phyloP scores from a whole-genome alignment of 2,113 vertebrate genomes.

The Solea senegalensis region DNA sequence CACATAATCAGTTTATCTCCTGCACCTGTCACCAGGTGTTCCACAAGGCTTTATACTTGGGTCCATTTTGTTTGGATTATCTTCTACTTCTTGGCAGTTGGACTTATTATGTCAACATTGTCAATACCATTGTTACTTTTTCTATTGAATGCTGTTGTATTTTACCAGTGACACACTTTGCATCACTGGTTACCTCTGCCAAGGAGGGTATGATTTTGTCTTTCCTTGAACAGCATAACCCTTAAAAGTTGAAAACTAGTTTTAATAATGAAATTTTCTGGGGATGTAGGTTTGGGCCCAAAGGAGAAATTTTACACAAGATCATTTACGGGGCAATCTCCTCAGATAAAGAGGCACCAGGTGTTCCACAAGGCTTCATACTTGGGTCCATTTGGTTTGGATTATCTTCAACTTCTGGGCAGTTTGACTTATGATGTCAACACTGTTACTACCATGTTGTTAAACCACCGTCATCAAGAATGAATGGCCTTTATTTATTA shows the following conservation, averaged over 20 bases:
- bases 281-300: too few relatives aligned
- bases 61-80: neutral
- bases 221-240: too few relatives aligned
- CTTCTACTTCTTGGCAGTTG: neutral
- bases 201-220: too few relatives aligned
- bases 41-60: conserved; percentile 2
- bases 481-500: too few relatives aligned
- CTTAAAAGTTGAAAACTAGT: too few relatives aligned
- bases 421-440: neutral
- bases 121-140: neutral
- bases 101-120: neutral
- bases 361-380: conserved; percentile 1
- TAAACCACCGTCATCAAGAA: too few relatives aligned
- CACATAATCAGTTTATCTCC: neutral
- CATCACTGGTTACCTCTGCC: neutral
- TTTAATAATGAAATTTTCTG: too few relatives aligned
- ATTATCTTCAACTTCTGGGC: neutral
- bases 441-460: neutral
- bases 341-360: too few relatives aligned
- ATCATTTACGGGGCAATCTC: too few relatives aligned
- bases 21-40: neutral
- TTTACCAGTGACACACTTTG: neutral
- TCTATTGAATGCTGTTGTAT: neutral
- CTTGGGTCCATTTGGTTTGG: neutral
- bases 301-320: too few relatives aligned